Evolutionary conservation across 2,888 invertebrate species (phyloP).

Genomic region (Calameuta filiformis): DNA sequence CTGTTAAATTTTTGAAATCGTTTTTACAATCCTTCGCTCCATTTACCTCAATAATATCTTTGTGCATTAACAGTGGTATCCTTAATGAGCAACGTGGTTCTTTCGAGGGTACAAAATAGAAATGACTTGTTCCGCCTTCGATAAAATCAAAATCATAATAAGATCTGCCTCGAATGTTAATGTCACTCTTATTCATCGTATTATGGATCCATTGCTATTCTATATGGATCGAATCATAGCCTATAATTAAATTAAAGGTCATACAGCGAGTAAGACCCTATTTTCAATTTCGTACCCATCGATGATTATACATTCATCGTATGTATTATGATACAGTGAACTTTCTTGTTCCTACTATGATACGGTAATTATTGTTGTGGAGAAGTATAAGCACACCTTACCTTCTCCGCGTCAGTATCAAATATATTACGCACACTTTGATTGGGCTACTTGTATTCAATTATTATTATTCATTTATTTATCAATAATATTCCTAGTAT

Average conservation of each 20-base stretch:
- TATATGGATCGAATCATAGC: neutral
- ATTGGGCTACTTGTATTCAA: constrained; percentile 54
- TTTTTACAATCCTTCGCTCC: constrained; percentile 9
- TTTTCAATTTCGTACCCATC: constrained; percentile 37
- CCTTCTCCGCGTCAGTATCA: constrained; percentile 52
- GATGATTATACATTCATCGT: constrained; percentile 34
- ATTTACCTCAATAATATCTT: neutral
- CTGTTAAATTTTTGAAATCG: constrained; percentile 31
- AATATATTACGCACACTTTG: constrained; percentile 61
- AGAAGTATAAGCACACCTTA: constrained; percentile 43
- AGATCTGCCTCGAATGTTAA: neutral
- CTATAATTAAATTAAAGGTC: neutral
- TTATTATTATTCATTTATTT: constrained; percentile 44
- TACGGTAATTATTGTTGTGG: constrained; percentile 44
- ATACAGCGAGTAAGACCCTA: neutral
- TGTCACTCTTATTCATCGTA: neutral
- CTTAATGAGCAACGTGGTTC: constrained; percentile 40
- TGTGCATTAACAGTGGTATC: constrained; percentile 13
- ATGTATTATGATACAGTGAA: constrained; percentile 39
- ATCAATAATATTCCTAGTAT: constrained; percentile 42
- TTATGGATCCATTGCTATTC: neutral
- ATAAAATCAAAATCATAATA: neutral
- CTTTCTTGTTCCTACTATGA: constrained; percentile 43
- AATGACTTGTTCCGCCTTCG: constrained; percentile 20
- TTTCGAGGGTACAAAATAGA: constrained; percentile 43